Evolutionary conservation across 2,113 vertebrate genomes (phyloP).

Genomic region (Lamprologus speciosus): DNA sequence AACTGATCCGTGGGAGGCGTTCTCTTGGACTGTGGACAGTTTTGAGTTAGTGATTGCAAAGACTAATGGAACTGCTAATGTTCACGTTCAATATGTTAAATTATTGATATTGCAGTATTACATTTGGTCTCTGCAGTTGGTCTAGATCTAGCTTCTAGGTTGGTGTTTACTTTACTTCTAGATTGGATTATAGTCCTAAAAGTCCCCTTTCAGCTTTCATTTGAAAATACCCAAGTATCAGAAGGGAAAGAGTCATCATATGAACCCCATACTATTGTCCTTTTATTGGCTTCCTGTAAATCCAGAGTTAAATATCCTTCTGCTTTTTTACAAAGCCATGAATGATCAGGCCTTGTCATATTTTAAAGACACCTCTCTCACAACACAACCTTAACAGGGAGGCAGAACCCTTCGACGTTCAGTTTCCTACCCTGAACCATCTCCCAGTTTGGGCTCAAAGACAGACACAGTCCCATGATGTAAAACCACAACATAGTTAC

Average conservation of each 20-base stretch:
- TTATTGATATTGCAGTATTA: not conserved
- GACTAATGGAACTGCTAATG: not conserved
- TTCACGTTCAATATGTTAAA: not conserved
- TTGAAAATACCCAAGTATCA: not conserved
- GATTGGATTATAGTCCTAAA: not conserved
- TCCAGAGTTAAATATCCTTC: not conserved
- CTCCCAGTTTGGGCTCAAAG: not conserved
- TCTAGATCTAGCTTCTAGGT: not conserved
- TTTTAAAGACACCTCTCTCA: not conserved
- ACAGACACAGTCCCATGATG: not conserved
- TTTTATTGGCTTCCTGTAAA: not conserved
- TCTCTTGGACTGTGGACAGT: not conserved
- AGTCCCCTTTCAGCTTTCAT: not conserved
- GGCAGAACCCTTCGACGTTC: not conserved
- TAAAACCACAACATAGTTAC: not conserved
- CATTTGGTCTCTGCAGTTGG: not conserved
- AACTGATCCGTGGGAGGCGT: not conserved
- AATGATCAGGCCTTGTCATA: not conserved
- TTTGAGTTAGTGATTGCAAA: not conserved
- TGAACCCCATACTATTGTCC: not conserved
- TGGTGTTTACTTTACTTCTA: not conserved
- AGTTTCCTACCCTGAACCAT: not conserved
- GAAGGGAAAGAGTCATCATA: not conserved
- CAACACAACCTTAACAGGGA: not conserved
- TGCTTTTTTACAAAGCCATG: not conserved